A percentile compares a stretch with the other conserved stretches of the same genome.
phyloP scores from a whole-genome alignment of 2,113 vertebrate genomes.

The Tylochromis polylepis region DNA sequence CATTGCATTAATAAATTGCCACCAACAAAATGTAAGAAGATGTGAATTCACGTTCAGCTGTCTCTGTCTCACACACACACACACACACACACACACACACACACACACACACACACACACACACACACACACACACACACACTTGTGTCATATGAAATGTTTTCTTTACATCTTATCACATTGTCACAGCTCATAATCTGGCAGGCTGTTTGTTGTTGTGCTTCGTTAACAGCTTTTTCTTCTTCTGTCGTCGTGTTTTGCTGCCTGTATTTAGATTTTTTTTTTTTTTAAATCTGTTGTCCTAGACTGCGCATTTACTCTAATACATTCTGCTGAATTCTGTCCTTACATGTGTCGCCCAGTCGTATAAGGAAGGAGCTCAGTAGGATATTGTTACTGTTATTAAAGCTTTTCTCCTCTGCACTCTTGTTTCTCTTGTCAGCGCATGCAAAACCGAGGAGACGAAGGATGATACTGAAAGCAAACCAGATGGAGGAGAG shows the following conservation, averaged over 20 bases:
- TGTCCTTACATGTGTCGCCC: background rate
- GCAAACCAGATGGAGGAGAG: constrained; percentile 56
- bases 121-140: background rate
- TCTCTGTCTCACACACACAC: too few relatives aligned
- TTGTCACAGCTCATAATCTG: background rate
- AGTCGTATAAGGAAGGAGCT: background rate
- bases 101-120: background rate
- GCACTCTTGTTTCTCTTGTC: background rate
- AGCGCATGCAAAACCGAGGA: constrained; percentile 65
- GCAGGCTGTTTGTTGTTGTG: background rate
- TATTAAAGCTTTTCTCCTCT: background rate
- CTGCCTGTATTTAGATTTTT: background rate
- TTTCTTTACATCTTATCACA: background rate
- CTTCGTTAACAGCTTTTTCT: background rate
- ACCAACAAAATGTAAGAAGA: background rate
- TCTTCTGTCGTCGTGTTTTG: background rate
- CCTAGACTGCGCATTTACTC: background rate
- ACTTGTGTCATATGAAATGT: background rate
- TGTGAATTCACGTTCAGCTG: background rate
- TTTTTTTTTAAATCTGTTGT: background rate
- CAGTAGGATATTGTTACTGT: background rate
- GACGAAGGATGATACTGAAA: constrained; percentile 53
- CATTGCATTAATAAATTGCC: background rate
- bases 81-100: background rate
- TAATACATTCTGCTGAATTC: background rate